Evolutionary conservation across 92 coral and sea anemone genomes (phyloP).

Genomic region (Palythoa grandis): DNA sequence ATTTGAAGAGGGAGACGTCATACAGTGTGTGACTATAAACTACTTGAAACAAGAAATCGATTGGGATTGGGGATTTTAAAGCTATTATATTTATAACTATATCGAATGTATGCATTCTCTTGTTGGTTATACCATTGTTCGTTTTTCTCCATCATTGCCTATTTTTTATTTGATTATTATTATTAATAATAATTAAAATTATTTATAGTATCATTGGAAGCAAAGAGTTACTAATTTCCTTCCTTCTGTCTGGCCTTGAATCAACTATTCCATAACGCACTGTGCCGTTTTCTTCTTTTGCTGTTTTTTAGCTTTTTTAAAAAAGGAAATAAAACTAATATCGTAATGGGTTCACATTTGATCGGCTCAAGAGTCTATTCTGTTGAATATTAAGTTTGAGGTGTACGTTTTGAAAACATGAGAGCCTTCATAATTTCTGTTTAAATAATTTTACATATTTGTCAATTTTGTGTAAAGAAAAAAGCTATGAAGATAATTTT

Average conservation of each 20-base stretch:
- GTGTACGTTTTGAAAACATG: no score
- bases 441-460: no score
- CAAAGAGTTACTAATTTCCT: background rate
- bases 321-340: no score
- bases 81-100: background rate
- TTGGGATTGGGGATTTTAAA: constrained; percentile 94
- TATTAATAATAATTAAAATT: background rate
- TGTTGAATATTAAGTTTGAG: no score
- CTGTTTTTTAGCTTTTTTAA: no score
- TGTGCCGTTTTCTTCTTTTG: no score
- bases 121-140: background rate
- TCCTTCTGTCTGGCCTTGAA: background rate
- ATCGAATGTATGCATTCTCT: background rate
- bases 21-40: constrained; percentile 72
- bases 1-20: constrained; percentile 84
- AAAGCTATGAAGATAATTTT: no score
- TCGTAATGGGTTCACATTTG: no score
- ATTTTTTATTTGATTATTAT: background rate
- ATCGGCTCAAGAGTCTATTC: no score
- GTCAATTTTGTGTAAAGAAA: no score
- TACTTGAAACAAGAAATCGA: constrained; percentile 72
- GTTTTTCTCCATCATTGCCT: background rate
- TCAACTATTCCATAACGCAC: no score
- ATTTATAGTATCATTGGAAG: background rate
- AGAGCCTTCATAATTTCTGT: no score